Percentiles rank a stretch among this genome's conserved stretches.
phyloP scores from a whole-genome alignment of 2,797 vertebrate species.

The Moxostoma hubbsi region DNA sequence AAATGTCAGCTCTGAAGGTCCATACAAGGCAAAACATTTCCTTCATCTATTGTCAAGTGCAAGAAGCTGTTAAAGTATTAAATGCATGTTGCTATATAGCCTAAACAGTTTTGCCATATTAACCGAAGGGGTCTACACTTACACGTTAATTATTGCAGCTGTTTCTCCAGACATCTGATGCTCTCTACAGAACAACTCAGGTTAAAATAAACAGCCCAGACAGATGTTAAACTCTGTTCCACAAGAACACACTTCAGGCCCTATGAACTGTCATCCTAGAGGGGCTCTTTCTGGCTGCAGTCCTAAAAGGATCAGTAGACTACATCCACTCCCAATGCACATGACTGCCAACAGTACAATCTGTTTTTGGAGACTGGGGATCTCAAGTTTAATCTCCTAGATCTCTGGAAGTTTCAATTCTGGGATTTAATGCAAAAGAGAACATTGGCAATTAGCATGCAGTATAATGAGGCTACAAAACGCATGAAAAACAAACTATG shows the following conservation, averaged over 20 bases:
- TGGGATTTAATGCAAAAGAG: background rate
- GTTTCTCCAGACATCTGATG: constrained; percentile 9
- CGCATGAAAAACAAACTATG: background rate
- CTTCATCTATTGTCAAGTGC: background rate
- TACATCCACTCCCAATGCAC: constrained; percentile 3
- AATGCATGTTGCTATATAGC: background rate
- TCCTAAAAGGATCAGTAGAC: constrained; percentile 37
- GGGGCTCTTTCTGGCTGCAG: constrained; percentile 29
- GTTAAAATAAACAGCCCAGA: constrained; percentile 33
- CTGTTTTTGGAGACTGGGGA: constrained; percentile 29
- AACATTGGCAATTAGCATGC: constrained; percentile 5
- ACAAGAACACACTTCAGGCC: constrained; percentile 13
- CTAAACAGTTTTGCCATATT: background rate
- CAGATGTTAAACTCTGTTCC: constrained; percentile 43
- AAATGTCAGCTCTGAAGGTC: no score
- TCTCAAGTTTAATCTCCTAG: constrained; percentile 7
- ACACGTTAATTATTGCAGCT: constrained; percentile 3
- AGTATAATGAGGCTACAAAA: constrained; percentile 7
- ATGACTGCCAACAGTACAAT: constrained; percentile 16
- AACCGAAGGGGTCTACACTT: background rate
- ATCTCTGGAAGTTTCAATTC: background rate
- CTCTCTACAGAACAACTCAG: constrained; percentile 18
- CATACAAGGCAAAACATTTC: no score
- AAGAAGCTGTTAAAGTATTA: background rate
- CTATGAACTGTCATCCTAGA: constrained; percentile 13